Evolutionary conservation across 2,113 vertebrate genomes (phyloP), one percentile per base, ranked within the genome.

Genomic region (Mustela lutreola): DNA sequence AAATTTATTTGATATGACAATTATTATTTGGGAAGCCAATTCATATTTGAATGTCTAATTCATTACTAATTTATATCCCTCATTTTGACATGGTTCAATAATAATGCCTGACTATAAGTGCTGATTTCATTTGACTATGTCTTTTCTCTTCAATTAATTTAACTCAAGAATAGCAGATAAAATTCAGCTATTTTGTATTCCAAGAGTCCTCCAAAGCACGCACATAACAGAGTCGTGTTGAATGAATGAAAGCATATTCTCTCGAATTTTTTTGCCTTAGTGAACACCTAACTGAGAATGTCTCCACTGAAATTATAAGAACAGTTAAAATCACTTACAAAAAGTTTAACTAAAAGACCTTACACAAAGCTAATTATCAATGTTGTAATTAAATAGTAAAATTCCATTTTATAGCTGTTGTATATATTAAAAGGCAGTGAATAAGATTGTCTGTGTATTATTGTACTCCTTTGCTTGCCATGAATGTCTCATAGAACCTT

Each of bases 1-100:
- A 93, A 95, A 96, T 96, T 33, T 42, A 63, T 75, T 87, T 83
- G 50, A 82, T 78, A 63, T 58, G 45, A 82, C 42, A 93, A 24
- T 36, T 79, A 86, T 53, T 88, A 26, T 89, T 58, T 91, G 48
- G 73, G 33, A 83, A 83, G 22, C 70, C 67, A 73, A 80, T 92
- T 91, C 53, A 70, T 50, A 45, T 93, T 93, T 79, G 15, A 84
- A 84, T 93, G 79, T 93, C 79, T 86, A 89, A 63, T 71, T 96
- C 86, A 16, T 78, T 60, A 24, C 62, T 94, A 91, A 67, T 91
- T 86, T 50, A 21, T 45, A 71, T 65, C 45, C 81, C 15, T 93
- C 73, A 80, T 91, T 48, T 67, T 67, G 56, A 39, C 19, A 73
- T 63, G 18, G 26, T 84, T 94, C 60, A 80, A 4, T 60, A 75